Conservation (phyloP, 2,113 vertebrate species). For the Origma solitaria region DNA sequence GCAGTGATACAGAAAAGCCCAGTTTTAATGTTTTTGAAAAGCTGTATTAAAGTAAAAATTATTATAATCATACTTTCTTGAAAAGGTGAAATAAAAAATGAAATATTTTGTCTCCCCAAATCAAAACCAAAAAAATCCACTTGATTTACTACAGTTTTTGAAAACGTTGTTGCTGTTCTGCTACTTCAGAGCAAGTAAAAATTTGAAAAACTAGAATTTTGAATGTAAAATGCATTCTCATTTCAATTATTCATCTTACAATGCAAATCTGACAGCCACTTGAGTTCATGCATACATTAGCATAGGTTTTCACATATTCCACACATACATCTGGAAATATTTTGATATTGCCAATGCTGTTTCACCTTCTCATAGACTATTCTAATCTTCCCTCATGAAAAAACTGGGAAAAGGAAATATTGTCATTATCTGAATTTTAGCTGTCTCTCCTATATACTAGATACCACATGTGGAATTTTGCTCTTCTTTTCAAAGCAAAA, state of each 20-base stretch:
- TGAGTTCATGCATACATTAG: conserved; percentile 1
- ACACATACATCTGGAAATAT: neutral
- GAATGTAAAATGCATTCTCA: neutral
- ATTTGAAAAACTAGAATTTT: neutral
- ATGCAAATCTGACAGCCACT: conserved; percentile 6
- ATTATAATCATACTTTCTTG: neutral
- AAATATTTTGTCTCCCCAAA: neutral
- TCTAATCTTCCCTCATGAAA: neutral
- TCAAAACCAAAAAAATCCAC: neutral
- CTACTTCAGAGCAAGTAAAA: neutral
- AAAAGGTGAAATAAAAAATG: neutral
- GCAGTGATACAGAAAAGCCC: neutral
- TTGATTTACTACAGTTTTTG: neutral
- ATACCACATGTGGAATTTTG: neutral
- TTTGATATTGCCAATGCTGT: neutral
- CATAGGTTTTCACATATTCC: conserved; percentile 14
- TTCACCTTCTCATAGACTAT: neutral
- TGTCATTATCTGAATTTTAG: neutral
- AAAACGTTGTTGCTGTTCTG: neutral
- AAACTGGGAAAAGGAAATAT: neutral
- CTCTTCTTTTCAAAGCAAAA: neutral
- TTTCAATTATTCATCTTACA: conserved; percentile 10
- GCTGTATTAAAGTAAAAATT: neutral
- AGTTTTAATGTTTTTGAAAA: neutral
- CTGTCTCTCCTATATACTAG: neutral